Evolutionary conservation across 2,113 vertebrate genomes (phyloP).

Genomic region (Syrrhaptes paradoxus): DNA sequence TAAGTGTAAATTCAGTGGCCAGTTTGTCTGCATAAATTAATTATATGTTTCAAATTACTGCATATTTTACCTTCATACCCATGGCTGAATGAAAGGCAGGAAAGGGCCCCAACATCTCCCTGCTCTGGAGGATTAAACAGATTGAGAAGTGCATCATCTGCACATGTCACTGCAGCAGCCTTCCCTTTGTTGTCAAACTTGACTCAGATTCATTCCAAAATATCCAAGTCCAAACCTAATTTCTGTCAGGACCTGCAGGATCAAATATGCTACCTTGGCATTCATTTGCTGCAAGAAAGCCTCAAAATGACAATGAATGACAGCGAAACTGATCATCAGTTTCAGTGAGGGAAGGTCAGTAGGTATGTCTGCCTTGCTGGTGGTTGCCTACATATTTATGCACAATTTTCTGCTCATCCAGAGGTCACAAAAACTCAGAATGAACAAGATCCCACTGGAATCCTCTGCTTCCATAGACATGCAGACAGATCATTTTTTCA

Average conservation of each 20-base stretch:
- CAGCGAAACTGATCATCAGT: slow-evolving; percentile 68
- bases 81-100: neutral
- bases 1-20: neutral
- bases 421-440: slow-evolving; percentile 54
- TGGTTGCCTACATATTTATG: slow-evolving; percentile 56
- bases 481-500: neutral
- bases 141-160: slow-evolving; percentile 21
- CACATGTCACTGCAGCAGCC: slow-evolving; percentile 27
- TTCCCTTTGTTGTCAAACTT: slow-evolving; percentile 64
- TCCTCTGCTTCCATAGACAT: neutral
- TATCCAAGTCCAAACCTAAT: slow-evolving; percentile 57
- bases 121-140: slow-evolving; percentile 24
- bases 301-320: slow-evolving; percentile 69
- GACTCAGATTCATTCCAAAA: slow-evolving; percentile 43
- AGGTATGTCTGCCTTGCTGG: slow-evolving; percentile 67
- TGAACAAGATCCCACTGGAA: slow-evolving; percentile 50
- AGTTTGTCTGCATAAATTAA: neutral
- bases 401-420: neutral
- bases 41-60: neutral
- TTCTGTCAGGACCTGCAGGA: slow-evolving; percentile 61
- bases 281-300: slow-evolving; percentile 42
- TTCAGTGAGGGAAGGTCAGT: slow-evolving; percentile 58
- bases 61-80: neutral
- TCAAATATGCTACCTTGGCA: slow-evolving; percentile 64
- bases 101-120: neutral